Evolutionary conservation across 2,888 invertebrate species (phyloP), one percentile per base, ranked within the genome.

Genomic region (Campopleginae sp.): DNA sequence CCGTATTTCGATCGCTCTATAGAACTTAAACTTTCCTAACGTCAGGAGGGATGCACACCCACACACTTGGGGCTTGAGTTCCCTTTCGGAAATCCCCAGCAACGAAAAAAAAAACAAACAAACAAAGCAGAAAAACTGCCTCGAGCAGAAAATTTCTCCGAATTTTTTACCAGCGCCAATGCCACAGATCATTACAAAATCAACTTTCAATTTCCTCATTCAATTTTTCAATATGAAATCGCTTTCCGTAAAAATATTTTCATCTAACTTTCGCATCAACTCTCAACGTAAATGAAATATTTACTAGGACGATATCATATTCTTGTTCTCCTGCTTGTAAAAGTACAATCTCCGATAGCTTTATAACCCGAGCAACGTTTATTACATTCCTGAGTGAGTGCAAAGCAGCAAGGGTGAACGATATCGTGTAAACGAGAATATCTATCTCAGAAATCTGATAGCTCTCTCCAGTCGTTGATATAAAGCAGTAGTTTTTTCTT

Each of bases 1-100:
- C 75, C 65, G 78, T 79, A 74, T 79, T 82, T 65, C 77, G 79
- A 84, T 84, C 77, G 79, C 54, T 58, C 68, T 66, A 65, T 58
- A 66, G 70, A 82, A 79, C 85, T 85, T 82, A 46, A 85, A 82
- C 70, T 85, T 82, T 68, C 82, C 61, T 65, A 44, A 54, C 70
- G 71, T 78, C 58, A 17, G 42, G 27, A 44, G 58, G 33, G n/a
- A 58, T 61, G 31, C 33, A 70, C 58, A 51, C 58, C 31, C 23
- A 70, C 46, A 42, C 38, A 44, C 31, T 66, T 33, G 42, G 51
- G 51, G 42, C 44, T 44, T 44, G 12, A 23, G 27, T 70, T 70
- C 46, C 14, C 23, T 48, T 42, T 63, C 48, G 6, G 19, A 19
- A 33, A 75, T 46, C 19, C 8, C n/a, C 51, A 19, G 42, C 27